Evolutionary conservation across 2,888 invertebrate species (phyloP), one percentile per base, ranked within the genome.

Genomic region (Synanthedon tipuliformis): DNA sequence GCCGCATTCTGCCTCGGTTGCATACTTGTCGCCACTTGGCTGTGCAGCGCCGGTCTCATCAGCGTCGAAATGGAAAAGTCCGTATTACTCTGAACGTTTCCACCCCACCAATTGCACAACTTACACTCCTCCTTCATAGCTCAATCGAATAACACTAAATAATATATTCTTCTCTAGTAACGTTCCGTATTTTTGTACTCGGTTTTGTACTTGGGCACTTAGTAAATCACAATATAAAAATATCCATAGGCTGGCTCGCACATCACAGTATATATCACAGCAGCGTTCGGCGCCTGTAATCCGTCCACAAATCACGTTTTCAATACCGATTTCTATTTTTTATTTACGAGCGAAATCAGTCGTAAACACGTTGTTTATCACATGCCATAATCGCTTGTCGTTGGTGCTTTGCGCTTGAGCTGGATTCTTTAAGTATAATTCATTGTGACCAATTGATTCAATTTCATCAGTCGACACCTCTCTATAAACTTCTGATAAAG

Each of bases 211-310:
- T n/a, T 81, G 79, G 84, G 81, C 83, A 83, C 82, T 83, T 34
- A 77, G 73, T 87, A 86, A 86, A 87, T 87, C 83, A 87, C 86
- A 86, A n/a, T 86, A 85, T 77, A 87, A 84, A 86, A 86, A 85
- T 86, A 86, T 84, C 79, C 78, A 72, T 75, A 75, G 75, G 75
- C 75, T 79, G 72, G 75, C 70, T 78, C 75, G 74, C 84, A 78
- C 82, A 86, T 86, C 86, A 87, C 86, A 87, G 84, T 71, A 75
- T 70, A 57, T 87, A 87, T 87, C 87, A 87, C 87, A 87, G 85
- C 80, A 73, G 75, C 72, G 73, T 79, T 81, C 81, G 67, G 66
- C 73, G 73, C 73, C 76, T 75, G 27, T 34, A n/a, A 34, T 40
- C 13, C 12, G 13, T 15, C 49, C 12, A 16, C 18, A 12, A 18